These are phyloP conservation scores for Mesoclemmys tuberculata DNA, from an alignment of 2,113 vertebrate genomes.

Conservation along the genomic window DNA sequence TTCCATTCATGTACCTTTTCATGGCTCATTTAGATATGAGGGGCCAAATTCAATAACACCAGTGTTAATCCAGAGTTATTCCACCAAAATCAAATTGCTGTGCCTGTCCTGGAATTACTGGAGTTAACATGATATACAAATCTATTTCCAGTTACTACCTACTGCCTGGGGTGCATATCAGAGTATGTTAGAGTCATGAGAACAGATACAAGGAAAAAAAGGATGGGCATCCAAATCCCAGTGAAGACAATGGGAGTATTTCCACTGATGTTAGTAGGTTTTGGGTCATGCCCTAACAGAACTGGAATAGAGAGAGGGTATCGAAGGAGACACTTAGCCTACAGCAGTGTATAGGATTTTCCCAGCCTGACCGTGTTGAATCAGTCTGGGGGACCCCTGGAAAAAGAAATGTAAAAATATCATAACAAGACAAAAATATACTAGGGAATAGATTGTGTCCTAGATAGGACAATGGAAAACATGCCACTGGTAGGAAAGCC, in stretches of 20 bases:
- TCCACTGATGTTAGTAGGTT: background rate
- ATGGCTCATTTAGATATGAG: background rate
- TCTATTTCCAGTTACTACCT: background rate
- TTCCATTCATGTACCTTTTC: background rate
- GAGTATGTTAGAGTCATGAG: background rate
- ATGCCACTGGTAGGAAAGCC: background rate
- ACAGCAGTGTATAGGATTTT: background rate
- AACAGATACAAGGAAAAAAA: background rate
- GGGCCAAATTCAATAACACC: background rate
- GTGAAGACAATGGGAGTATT: background rate
- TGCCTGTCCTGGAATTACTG: background rate
- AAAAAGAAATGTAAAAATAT: background rate
- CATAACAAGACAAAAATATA: background rate
- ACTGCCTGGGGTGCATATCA: background rate
- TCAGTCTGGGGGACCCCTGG: background rate
- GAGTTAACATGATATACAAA: background rate
- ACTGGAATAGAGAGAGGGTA: background rate
- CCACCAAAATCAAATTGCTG: background rate
- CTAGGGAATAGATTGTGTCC: background rate
- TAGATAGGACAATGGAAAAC: background rate
- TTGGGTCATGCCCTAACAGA: background rate
- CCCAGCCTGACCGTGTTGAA: background rate
- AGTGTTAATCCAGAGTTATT: background rate
- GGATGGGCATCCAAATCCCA: background rate
- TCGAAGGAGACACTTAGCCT: background rate